Evolutionary conservation across 1,140 invertebrate genomes (phyloP), one percentile per base, ranked within the genome.

Genomic region (Diabrotica undecimpunctata): DNA sequence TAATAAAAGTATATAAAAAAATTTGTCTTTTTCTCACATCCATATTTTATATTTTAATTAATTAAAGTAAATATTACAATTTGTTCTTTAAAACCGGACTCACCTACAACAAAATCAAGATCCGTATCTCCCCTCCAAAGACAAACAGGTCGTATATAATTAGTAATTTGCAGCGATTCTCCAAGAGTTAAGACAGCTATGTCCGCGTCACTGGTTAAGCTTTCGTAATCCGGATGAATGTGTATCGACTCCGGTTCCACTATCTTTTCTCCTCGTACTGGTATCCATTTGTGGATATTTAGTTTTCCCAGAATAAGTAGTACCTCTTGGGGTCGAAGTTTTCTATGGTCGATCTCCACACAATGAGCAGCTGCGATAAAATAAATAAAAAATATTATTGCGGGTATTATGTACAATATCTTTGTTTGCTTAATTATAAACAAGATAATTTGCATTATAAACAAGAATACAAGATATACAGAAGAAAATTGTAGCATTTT

Each of bases 91-190:
- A 25, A 25, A 25, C 4, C n/a, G n/a, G 25, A 52, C 59, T 70
- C 50, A 8, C 71, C 71, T 5, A 83, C 75, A 7, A 84, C 62
- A 11, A 55, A 58, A 0, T 78, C 70, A 1, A 85, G 66, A 39
- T 79, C 69, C 3, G 55, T 62, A 36, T 55, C 64, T 1, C 78
- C 80, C 5, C 72, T 71, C 85, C 86, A 87, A 12, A 87, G 65
- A 65, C 86, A 88, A 53, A 86, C 77, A 5, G 86, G 86, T 58
- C 78, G 77, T 39, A 87, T 81, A 8, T 67, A 68, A 53, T 66
- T 70, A 8, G 66, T 72, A 58, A 75, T 77, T 46, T 67, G 46
- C 4, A 77, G 60, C 7, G 70, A 66, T 53, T 77, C 65, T 3
- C n/a, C 54, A 8, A 77, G 55, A 0, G 65, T 65, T 8, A 77